Evolutionary conservation across 2,797 vertebrate species (phyloP), one percentile per base, ranked within the genome.

Genomic region (Pipistrellus pipistrellus): DNA sequence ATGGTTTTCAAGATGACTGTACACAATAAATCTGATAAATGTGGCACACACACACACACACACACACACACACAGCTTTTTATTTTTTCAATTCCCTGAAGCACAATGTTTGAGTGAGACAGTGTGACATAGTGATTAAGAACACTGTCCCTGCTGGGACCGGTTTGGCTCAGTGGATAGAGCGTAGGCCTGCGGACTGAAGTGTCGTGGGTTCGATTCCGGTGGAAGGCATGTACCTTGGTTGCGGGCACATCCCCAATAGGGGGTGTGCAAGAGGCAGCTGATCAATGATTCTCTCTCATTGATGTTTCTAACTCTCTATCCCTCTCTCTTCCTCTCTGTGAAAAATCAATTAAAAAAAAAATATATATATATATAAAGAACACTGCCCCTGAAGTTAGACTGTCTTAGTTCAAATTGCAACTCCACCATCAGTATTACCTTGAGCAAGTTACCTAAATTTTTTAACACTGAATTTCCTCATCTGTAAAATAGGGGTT

Each of bases 381-480:
- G 64, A 80, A 78, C 23, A 25, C 8, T 12, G 35, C 10, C 38
- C 76, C 38, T 94, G 23, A 73, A 35, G 51, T 88, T 72, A 85
- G 10, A 68, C 20, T 6, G 32, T 32, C 17, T 68, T n/a, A 30
- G 53, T 84, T 93, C 75, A 86, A 59, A 57, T 83, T 66, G 69
- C 41, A 83, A n/a, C 23, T 88, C 25, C 25, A 88, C 10, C 27
- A 38, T 30, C 13, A 55, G 17, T 94, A 77, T 88, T 66, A 59
- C 30, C 32, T 8, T 71, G 18, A 78, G 21, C 27, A 92, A n/a
- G 32, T 90, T 27, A 81, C 8, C 32, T 80, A 72, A 68, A 18
- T 10, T 53, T 78, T 77, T 91, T 82, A 77, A 32, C 44, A 59
- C 30, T 80, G 21, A 68, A 71, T 66, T 82, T 96, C 35, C 21